A percentile compares a stretch with the other conserved stretches of the same genome.
These are phyloP conservation scores for Trogon melanurus DNA, from an alignment of 2,113 vertebrate species.

Conservation along the genomic window DNA sequence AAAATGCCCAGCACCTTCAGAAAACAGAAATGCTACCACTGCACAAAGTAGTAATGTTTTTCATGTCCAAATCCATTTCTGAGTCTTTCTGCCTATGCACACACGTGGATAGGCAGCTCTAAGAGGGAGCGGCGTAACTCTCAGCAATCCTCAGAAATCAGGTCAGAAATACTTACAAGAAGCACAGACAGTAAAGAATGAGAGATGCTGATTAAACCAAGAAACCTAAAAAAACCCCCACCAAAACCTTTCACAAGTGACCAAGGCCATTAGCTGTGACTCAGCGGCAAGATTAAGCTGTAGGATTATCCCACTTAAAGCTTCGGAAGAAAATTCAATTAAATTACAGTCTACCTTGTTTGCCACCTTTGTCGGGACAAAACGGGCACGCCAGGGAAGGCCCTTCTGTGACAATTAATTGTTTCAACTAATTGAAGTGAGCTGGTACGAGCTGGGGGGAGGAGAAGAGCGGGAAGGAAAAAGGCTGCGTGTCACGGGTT, in stretches of 20 bases:
- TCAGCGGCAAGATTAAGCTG: background rate
- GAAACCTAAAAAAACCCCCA: background rate
- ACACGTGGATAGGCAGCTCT: background rate
- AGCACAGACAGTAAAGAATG: background rate
- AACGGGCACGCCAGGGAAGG: background rate
- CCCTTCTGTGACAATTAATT: background rate
- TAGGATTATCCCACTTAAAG: conserved; percentile 32
- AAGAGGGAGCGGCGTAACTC: background rate
- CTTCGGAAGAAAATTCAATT: conserved; percentile 23
- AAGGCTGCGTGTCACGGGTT: background rate
- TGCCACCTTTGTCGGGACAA: background rate
- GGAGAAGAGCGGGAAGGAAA: background rate
- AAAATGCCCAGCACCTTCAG: background rate
- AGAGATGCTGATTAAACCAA: background rate
- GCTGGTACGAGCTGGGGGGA: accelerated
- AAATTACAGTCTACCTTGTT: background rate
- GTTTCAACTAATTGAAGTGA: background rate
- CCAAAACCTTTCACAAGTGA: background rate
- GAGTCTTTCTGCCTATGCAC: background rate
- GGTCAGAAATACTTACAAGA: background rate
- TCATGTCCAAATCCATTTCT: background rate
- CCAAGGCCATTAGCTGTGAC: background rate
- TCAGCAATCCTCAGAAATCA: background rate
- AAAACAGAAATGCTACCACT: background rate
- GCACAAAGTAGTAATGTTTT: background rate